A percentile compares a stretch with the other conserved stretches of the same genome.
Conservation (phyloP, 30 jellyfish, hydroid and myxozoan genomes). For the Cassiopea andromeda region DNA sequence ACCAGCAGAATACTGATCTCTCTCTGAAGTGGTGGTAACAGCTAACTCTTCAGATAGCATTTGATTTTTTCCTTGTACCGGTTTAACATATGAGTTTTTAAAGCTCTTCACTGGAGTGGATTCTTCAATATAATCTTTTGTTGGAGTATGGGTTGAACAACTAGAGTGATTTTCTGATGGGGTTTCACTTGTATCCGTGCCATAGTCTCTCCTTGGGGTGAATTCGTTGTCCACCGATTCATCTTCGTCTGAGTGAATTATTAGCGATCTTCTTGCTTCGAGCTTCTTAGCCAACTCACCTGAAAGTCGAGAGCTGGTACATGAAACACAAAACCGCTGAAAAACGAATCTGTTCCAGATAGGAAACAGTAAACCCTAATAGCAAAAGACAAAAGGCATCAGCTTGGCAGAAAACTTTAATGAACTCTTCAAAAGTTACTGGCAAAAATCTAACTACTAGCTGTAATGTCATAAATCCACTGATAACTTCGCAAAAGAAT, state of each 20-base stretch:
- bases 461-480: too few species aligned
- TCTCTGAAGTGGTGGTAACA: neutral
- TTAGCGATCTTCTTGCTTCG: constrained; percentile 28
- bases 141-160: neutral
- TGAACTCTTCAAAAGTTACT: too few species aligned
- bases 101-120: neutral
- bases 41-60: neutral
- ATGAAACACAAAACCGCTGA: neutral
- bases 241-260: constrained; percentile 6
- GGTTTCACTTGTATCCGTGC: neutral
- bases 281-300: constrained; percentile 15
- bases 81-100: neutral
- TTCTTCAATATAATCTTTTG: neutral
- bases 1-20: neutral
- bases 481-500: too few species aligned
- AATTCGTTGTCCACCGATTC: neutral
- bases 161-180: neutral
- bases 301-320: neutral
- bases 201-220: constrained; percentile 10
- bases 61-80: neutral
- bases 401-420: too few species aligned
- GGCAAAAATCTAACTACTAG: too few species aligned
- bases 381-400: too few species aligned
- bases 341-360: too few species aligned
- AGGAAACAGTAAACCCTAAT: too few species aligned